These are phyloP conservation scores for Limnodromus scolopaceus DNA, from an alignment of 2,797 vertebrate genomes.

Conservation along the genomic window DNA sequence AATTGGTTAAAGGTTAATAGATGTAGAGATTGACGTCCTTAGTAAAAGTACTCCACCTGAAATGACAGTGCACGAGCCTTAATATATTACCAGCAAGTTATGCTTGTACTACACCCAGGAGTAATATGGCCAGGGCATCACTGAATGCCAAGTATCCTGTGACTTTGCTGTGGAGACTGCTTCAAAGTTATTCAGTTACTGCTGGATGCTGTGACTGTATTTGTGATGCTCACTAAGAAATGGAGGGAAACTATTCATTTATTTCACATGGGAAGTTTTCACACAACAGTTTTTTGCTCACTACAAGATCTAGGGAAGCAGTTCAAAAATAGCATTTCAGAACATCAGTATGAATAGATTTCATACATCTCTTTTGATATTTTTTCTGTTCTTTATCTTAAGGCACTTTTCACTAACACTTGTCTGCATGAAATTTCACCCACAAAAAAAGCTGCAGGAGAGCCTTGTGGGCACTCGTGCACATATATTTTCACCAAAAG, in stretches of 20 bases:
- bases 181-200: constrained; percentile 10
- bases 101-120: constrained; percentile 8
- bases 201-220: neutral
- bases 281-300: neutral
- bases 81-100: constrained; percentile 35
- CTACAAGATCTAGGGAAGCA: neutral
- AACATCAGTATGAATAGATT: neutral
- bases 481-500: constrained; percentile 50
- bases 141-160: constrained; percentile 10
- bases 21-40: constrained; percentile 36
- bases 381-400: neutral
- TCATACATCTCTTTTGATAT: neutral
- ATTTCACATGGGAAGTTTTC: neutral
- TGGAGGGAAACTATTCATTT: neutral
- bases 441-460: neutral
- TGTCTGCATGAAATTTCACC: neutral
- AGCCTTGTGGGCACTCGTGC: neutral
- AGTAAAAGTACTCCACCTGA: constrained; percentile 32
- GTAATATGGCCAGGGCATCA: neutral
- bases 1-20: constrained; percentile 64
- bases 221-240: neutral
- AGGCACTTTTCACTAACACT: neutral
- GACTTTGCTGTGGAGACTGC: neutral
- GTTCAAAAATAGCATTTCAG: neutral
- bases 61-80: constrained; percentile 16